These are phyloP conservation scores for Phymorhynchus buccinoides DNA, from an alignment of 1,140 invertebrate species.

Conservation along the genomic window DNA sequence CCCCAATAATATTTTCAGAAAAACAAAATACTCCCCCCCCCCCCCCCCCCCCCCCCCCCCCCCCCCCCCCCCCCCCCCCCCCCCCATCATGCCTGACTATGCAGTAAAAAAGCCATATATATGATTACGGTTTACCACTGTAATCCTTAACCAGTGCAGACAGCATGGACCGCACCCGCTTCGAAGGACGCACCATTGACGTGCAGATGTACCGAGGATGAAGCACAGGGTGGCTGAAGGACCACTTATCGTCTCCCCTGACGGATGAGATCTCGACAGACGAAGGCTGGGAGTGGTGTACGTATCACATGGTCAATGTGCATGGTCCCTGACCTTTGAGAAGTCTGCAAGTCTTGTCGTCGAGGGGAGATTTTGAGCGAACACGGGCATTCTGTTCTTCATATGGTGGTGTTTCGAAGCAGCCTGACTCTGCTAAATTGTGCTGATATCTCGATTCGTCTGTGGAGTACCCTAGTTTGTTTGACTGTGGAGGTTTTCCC, in stretches of 20 bases:
- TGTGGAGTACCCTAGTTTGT: slow-evolving; percentile 6
- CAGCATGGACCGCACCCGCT: slow-evolving; percentile 36
- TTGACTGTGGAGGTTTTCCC: background rate
- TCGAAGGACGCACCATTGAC: slow-evolving; percentile 37
- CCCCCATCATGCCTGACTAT: too few species aligned
- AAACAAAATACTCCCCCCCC: too few species aligned
- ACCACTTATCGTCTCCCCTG: background rate
- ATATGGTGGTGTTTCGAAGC: background rate
- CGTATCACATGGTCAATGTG: slow-evolving; percentile 12
- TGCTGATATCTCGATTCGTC: background rate
- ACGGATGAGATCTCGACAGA: background rate
- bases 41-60: too few species aligned
- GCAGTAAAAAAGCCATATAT: too few species aligned
- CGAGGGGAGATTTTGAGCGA: background rate
- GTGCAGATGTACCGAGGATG: slow-evolving; percentile 41
- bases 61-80: too few species aligned
- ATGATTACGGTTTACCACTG: too few species aligned
- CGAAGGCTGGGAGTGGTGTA: background rate
- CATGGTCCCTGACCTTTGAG: slow-evolving; percentile 25
- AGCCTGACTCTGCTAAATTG: background rate
- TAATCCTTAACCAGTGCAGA: slow-evolving; percentile 27
- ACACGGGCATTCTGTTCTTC: background rate
- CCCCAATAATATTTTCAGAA: too few species aligned
- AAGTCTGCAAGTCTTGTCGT: background rate
- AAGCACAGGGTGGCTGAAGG: background rate